Conservation (phyloP, 2,797 vertebrate species). For the Mastacembelus armatus region DNA sequence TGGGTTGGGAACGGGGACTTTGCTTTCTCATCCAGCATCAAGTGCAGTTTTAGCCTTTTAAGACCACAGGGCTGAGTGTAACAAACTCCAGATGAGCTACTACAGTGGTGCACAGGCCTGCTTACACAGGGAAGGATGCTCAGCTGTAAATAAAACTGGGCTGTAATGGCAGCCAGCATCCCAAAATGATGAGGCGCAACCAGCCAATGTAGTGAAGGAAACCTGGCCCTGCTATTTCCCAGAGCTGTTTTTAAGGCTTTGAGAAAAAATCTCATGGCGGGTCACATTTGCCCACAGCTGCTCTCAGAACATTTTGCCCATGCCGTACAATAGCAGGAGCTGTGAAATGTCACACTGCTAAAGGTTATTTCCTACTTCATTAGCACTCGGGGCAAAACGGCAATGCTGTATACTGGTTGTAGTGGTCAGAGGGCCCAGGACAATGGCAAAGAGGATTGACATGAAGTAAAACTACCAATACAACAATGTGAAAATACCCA, state of each 20-base stretch:
- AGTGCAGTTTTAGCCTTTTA: constrained; percentile 28
- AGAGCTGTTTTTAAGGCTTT: constrained; percentile 11
- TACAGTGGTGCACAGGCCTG: not conserved
- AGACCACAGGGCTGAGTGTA: constrained; percentile 4
- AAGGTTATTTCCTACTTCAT: constrained; percentile 69
- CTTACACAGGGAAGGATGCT: constrained; percentile 12
- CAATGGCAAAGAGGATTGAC: too few species aligned
- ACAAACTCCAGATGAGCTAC: constrained; percentile 6
- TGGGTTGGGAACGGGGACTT: not conserved
- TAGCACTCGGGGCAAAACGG: constrained; percentile 13
- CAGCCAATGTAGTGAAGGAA: not conserved
- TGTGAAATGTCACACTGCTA: constrained; percentile 70
- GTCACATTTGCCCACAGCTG: not conserved
- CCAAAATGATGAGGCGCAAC: constrained; percentile 8
- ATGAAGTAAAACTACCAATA: too few species aligned
- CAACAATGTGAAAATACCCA: too few species aligned
- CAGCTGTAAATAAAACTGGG: constrained; percentile 26
- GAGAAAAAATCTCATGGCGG: not conserved
- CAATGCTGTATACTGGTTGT: constrained; percentile 25
- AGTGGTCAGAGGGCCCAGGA: constrained; percentile 43
- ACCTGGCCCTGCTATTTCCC: constrained; percentile 11
- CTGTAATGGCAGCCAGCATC: constrained; percentile 7
- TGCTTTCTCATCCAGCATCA: constrained; percentile 17
- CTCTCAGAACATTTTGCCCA: constrained; percentile 16
- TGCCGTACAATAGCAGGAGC: constrained; percentile 44